Percentiles rank a stretch among this genome's conserved stretches.
phyloP scores from a whole-genome alignment of 1,140 invertebrate species.

The Idris sp. region DNA sequence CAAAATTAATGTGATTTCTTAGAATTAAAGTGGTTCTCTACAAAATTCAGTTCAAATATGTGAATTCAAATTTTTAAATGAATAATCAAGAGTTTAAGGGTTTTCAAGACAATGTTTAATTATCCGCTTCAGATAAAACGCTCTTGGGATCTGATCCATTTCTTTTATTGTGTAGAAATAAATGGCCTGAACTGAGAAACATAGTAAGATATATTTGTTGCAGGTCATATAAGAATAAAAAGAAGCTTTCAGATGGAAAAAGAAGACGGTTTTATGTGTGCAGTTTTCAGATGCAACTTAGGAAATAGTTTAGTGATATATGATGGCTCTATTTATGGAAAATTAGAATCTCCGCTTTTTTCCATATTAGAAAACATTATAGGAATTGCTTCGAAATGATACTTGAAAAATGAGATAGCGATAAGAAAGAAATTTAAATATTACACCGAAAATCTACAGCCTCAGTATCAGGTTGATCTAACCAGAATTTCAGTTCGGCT shows the following conservation, averaged over 20 bases:
- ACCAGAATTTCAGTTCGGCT: too few relatives aligned
- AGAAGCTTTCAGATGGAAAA: conserved; percentile 21
- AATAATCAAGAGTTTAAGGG: conserved; percentile 22
- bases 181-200: conserved; percentile 24
- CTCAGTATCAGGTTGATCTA: too few relatives aligned
- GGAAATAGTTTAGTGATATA: not conserved
- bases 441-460: too few relatives aligned
- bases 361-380: conserved; percentile 1
- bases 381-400: too few relatives aligned
- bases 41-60: conserved; percentile 17
- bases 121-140: conserved; percentile 50
- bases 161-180: conserved; percentile 34
- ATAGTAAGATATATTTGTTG: conserved; percentile 21
- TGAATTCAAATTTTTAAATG: conserved; percentile 44
- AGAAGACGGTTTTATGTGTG: too few relatives aligned
- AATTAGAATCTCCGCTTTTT: conserved; percentile 9
- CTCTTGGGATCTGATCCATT: conserved; percentile 45
- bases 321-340: conserved; percentile 11
- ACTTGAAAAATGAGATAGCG: too few relatives aligned
- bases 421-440: too few relatives aligned
- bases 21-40: conserved; percentile 1
- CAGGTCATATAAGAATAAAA: conserved; percentile 44
- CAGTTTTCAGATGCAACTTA: too few relatives aligned
- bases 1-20: conserved; percentile 37
- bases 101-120: conserved; percentile 38